Percentiles rank a stretch among this genome's conserved stretches.
phyloP scores from a whole-genome alignment of 2,888 invertebrate species.

The Chrysomela aeneicollis region DNA sequence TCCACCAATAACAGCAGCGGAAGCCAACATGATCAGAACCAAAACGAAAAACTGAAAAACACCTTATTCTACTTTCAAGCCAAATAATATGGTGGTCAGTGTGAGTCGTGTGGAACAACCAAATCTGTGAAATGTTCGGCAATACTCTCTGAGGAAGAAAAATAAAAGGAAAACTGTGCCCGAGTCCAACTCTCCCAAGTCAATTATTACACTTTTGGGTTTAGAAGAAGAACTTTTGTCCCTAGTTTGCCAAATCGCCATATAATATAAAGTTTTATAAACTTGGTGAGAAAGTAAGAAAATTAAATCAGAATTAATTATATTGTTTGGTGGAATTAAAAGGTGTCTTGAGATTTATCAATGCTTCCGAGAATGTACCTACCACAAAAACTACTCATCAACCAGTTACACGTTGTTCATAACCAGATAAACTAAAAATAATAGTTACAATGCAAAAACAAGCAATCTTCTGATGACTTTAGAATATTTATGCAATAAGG shows the following conservation, averaged over 20 bases:
- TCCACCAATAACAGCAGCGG: conserved; percentile 40
- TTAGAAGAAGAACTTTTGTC: background rate
- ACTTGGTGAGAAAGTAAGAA: too few relatives aligned
- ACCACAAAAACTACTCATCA: background rate
- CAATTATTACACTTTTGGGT: background rate
- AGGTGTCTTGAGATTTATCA: conserved; percentile 17
- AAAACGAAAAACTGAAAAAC: conserved; percentile 27
- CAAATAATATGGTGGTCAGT: conserved; percentile 42
- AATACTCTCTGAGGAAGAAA: conserved; percentile 42
- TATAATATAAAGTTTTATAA: too few relatives aligned
- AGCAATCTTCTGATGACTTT: background rate
- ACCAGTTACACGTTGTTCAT: background rate
- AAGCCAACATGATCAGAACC: conserved; percentile 47
- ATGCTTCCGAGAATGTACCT: conserved; percentile 25
- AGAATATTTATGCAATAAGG: conserved; percentile 1
- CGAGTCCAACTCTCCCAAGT: conserved; percentile 36
- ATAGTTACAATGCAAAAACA: conserved; percentile 2
- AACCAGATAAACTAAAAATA: background rate
- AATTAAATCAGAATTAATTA: conserved; percentile 9
- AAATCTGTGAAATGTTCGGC: conserved; percentile 35
- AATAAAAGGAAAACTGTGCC: conserved; percentile 40
- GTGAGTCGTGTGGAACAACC: conserved; percentile 36
- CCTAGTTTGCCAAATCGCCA: background rate
- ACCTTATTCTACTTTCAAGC: conserved; percentile 46
- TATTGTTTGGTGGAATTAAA: conserved; percentile 10